Base-by-base conservation (phyloP, 2,797 vertebrate genomes). In the Esox lucius region DNA sequence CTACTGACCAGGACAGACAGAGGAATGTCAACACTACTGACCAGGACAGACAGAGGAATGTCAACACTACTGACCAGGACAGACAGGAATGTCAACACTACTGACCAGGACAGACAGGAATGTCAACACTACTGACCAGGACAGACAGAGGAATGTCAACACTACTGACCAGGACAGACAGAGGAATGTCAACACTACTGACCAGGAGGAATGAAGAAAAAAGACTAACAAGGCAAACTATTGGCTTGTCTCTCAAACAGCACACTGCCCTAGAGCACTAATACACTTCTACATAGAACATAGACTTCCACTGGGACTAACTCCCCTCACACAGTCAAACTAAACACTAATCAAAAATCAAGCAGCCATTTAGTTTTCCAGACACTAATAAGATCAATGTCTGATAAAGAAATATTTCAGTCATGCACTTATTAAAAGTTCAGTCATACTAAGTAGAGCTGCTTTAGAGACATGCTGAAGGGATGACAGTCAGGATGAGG, bases 291-390 rank as follows among this genome's bases (percentile, higher is more conserved):
- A 35, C 51, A 53, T 53, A n/a, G 15, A 19, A 16, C 16, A 53
- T 17, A n/a, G 51, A 19, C 19, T 53, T 17, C 17, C 17, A 5
- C 53, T 53, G 49, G 15, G 49, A 53, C 49, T 4, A 3, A 51
- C 16, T 15, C 6, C 46, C 48, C 48, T 51, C 48, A 35, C 5
- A 35, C 33, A 61, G 8, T 74, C 53, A 76, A 68, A 73, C 66
- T 66, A 69, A 84, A 85, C 48, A 80, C 22, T 46, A 78, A 80
- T 87, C 35, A 35, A 92, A 89, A 91, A 87, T 89, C 89, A 93
- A 96, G 94, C 94, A 96, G 94, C 94, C 93, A 92, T 92, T 92
- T 88, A 87, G 81, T 90, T 94, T 92, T 93, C 93, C 90, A 78
- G 87, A 91, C 94, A 92, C 91, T 90, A 91, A 92, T 89, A 83